Evolutionary conservation across 2,888 invertebrate genomes (phyloP).

Genomic region (Erebia epiphron): DNA sequence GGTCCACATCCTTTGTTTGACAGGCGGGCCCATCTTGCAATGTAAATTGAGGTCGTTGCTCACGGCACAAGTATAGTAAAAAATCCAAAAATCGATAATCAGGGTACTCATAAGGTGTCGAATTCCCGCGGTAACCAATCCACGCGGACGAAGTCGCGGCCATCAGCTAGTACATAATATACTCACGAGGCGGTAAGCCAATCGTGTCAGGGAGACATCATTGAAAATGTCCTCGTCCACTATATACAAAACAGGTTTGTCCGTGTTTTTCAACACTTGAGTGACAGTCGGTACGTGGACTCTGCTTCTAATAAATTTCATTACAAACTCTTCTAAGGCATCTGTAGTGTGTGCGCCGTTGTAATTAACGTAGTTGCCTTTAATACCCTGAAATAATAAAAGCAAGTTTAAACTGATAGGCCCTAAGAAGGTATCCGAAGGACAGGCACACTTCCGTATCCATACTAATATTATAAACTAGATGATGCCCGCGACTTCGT

Average conservation of each 20-base stretch:
- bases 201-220: conserved; percentile 82
- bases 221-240: conserved; percentile 80
- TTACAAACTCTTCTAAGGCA: conserved; percentile 84
- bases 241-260: conserved; percentile 77
- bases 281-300: conserved; percentile 56
- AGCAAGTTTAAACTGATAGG: neutral
- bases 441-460: no score
- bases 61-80: no score
- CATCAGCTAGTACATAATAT: neutral
- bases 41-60: no score
- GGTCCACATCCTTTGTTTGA: no score
- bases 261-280: conserved; percentile 48
- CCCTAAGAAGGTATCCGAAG: no score
- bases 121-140: no score
- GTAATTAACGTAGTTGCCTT: conserved; percentile 82
- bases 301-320: conserved; percentile 78
- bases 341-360: conserved; percentile 83
- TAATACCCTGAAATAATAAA: conserved; percentile 65
- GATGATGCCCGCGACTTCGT: no score
- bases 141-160: no score
- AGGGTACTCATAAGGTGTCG: no score
- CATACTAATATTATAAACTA: no score
- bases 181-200: conserved; percentile 89
- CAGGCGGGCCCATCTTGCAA: no score
- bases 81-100: no score